Evolutionary conservation across 2,113 vertebrate genomes (phyloP).

Genomic region (Pangasianodon gigas): DNA sequence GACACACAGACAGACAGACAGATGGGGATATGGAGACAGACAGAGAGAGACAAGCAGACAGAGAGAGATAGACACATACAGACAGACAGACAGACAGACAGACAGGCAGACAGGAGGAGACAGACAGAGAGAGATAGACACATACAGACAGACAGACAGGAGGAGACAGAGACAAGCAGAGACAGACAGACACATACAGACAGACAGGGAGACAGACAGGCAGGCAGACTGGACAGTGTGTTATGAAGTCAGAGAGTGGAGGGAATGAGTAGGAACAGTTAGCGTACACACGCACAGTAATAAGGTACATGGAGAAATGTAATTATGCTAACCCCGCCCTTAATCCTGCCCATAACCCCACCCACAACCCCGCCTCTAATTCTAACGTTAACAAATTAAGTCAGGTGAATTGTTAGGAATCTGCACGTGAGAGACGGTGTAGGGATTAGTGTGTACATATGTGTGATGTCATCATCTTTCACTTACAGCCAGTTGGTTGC

Average conservation of each 20-base stretch:
- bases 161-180: no score
- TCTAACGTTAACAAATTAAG: neutral
- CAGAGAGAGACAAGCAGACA: neutral
- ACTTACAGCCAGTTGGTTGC: constrained; percentile 85
- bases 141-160: no score
- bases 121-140: no score
- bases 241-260: neutral
- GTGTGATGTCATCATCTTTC: constrained; percentile 71
- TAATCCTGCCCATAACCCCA: neutral
- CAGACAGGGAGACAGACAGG: no score
- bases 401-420: no score
- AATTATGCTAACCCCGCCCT: neutral
- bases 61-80: neutral
- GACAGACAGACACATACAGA: no score
- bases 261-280: neutral
- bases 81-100: no score
- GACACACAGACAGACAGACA: neutral
- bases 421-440: neutral
- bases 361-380: neutral
- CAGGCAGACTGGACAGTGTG: neutral
- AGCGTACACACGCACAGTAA: neutral
- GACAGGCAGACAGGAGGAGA: neutral
- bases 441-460: neutral
- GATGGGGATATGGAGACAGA: neutral
- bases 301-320: neutral